Base-by-base conservation (phyloP, 2,113 vertebrate genomes). In the Sorex fumeus region DNA sequence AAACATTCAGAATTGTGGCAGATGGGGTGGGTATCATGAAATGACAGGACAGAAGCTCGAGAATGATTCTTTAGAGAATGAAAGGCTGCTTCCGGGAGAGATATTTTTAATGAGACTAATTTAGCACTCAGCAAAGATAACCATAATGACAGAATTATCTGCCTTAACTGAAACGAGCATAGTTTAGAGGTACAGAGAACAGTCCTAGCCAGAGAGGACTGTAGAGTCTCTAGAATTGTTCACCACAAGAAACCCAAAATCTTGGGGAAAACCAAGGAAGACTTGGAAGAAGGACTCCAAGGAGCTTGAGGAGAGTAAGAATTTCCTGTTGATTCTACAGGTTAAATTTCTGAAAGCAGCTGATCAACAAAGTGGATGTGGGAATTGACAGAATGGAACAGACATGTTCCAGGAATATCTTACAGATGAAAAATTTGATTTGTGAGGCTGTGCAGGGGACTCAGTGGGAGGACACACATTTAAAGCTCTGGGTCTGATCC, bases 261-360 rank as follows among this genome's bases (percentile, higher is more conserved):
- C 85, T 23, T 88, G 34, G 69, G 2, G 60, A 77, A 87, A 10
- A 82, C 50, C 18, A 43, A 57, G 13, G 27, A 79, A 87, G 13
- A 69, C 0, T 28, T 75, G 45, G 16, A 90, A 47, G 7, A 70
- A 25, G 66, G 74, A 64, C n/a, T 67, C 60, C 3, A n/a, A 45
- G 28, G 30, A 28, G 66, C 76, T 10, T 43, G 21, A 57, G 69
- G 21, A 62, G 25, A 86, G 15, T 15, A 2, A 86, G 28, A 23
- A 67, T 53, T 64, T 70, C 79, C 76, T 81, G 34, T 47, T 85
- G 45, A 70, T 28, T 92, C 84, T 40, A 81, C 3, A 53, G 30
- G 40, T 34, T 64, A 69, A 60, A 15, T 79, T 75, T 86, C 15
- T 62, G 28, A 45, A 74, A 30, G 69, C 67, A 71, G 53, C 71